Conservation (phyloP, 1,140 invertebrate species). For the Drosophila sp. region DNA sequence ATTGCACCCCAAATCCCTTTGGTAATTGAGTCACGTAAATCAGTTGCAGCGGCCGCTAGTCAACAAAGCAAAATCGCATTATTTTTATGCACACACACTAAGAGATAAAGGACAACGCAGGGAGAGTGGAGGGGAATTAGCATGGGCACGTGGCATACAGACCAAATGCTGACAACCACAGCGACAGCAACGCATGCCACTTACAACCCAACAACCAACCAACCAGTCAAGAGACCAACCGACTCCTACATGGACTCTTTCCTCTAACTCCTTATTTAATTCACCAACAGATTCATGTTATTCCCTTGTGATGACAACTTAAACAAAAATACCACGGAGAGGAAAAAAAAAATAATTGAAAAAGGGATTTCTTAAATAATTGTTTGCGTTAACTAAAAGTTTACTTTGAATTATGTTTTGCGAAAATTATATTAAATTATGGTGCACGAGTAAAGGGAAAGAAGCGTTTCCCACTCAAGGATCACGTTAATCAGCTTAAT, state of each 20-base stretch:
- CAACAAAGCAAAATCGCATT: constrained; percentile 52
- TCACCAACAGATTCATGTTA: constrained; percentile 45
- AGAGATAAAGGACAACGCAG: not conserved
- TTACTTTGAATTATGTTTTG: constrained; percentile 60
- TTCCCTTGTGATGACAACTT: constrained; percentile 60
- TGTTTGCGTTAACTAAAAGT: constrained; percentile 43
- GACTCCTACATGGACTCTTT: not conserved
- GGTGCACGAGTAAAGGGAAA: constrained; percentile 10
- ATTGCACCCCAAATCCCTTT: constrained; percentile 36
- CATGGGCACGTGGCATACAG: constrained; percentile 43
- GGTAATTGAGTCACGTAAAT: constrained; percentile 78
- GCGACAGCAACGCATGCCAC: constrained; percentile 34
- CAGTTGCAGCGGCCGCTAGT: constrained; percentile 49
- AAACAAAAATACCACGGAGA: constrained; percentile 36
- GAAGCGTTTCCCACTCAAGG: constrained; percentile 28
- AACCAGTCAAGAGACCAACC: not conserved
- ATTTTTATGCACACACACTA: constrained; percentile 35
- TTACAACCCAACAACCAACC: not conserved
- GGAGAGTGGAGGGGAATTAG: constrained; percentile 18
- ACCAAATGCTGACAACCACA: constrained; percentile 51
- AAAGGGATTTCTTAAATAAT: constrained; percentile 58
- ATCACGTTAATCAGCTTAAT: constrained; percentile 59
- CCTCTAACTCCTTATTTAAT: constrained; percentile 31
- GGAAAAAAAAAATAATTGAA: constrained; percentile 50
- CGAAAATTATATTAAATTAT: constrained; percentile 58